Conservation (phyloP, 2,888 invertebrate genomes). For the Andrena hattorfiana region DNA sequence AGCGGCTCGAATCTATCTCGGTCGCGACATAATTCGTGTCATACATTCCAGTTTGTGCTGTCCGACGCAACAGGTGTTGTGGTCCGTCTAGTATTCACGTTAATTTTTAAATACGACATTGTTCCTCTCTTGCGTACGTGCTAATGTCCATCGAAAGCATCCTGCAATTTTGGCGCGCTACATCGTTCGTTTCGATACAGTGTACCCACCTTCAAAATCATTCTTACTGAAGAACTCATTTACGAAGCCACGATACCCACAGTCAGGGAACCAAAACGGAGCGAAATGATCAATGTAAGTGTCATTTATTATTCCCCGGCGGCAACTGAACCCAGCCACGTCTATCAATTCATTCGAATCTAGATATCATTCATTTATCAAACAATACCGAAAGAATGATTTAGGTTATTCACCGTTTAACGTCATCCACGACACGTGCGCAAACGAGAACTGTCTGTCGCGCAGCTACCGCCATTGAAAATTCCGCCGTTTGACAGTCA, state of each 20-base stretch:
- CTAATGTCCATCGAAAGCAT: background rate
- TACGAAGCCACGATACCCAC: slow-evolving; percentile 12
- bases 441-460: background rate
- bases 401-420: slow-evolving; percentile 24
- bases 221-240: slow-evolving; percentile 21
- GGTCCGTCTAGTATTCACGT: slow-evolving; percentile 38
- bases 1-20: background rate
- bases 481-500: slow-evolving; percentile 17
- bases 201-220: background rate
- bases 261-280: slow-evolving; percentile 10
- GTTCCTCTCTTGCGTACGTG: background rate
- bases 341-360: background rate
- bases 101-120: slow-evolving; percentile 6
- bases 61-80: slow-evolving; percentile 65
- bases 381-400: background rate
- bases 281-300: slow-evolving; percentile 15
- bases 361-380: background rate
- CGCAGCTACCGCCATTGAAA: background rate
- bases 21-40: slow-evolving; percentile 34
- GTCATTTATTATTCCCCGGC: background rate
- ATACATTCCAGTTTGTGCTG: slow-evolving; percentile 54
- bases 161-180: background rate
- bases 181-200: background rate
- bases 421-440: slow-evolving; percentile 28
- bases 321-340: background rate